These are phyloP conservation scores for Ambastaia sidthimunki DNA, from an alignment of 2,797 vertebrate species.

Conservation along the genomic window DNA sequence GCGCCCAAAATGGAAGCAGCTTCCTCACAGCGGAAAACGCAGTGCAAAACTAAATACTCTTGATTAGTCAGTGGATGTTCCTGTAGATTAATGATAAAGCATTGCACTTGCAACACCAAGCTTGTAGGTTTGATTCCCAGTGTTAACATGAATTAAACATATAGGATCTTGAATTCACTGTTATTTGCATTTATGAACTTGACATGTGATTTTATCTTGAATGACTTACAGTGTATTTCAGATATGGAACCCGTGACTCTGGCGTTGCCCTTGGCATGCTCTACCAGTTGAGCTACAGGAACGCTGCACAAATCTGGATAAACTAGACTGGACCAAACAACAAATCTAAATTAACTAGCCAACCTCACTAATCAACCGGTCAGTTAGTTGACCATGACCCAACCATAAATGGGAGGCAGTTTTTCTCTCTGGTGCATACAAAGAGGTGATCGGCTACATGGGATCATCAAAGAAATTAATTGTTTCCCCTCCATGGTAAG, in stretches of 20 bases:
- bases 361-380: not conserved
- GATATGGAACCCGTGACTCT: not conserved
- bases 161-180: too few relatives aligned
- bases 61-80: too few relatives aligned
- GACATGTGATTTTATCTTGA: too few relatives aligned
- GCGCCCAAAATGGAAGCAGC: constrained; percentile 64
- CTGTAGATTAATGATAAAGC: constrained; percentile 23
- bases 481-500: constrained; percentile 86
- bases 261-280: not conserved
- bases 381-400: not conserved
- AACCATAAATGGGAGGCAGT: not conserved
- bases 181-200: too few relatives aligned
- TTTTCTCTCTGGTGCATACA: constrained; percentile 42
- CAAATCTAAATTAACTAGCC: not conserved
- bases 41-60: not conserved
- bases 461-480: constrained; percentile 85
- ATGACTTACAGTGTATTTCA: too few relatives aligned
- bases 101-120: too few relatives aligned
- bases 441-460: constrained; percentile 81
- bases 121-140: too few relatives aligned
- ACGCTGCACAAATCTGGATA: not conserved
- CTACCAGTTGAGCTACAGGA: too few relatives aligned
- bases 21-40: not conserved
- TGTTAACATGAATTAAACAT: too few relatives aligned
- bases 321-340: not conserved